Evolutionary conservation across 2,797 vertebrate species (phyloP), one percentile per base, ranked within the genome.

Genomic region (Steatocranus sp.): DNA sequence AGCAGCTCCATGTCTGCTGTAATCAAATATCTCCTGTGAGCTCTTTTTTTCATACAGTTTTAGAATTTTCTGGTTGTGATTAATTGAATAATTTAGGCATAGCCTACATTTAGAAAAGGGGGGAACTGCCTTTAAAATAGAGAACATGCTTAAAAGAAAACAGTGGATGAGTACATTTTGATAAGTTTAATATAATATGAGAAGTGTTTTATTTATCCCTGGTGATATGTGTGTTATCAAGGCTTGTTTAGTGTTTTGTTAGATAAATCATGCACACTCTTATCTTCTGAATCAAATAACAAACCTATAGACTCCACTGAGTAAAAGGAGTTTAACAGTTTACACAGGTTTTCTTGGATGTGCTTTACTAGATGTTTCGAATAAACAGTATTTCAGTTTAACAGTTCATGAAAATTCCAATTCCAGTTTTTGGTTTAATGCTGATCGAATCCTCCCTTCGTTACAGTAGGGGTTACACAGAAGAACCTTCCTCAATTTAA

Each of bases 171-270:
- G 83, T 74, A 73, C 84, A 79, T 84, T 90, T 90, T 83, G 48
- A 89, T 77, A 84, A 53, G 41, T 73, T 92, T 2, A 91, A 93
- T 90, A 90, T 91, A 89, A 90, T 53, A 91, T 81, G 83, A 51
- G 66, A 38, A 66, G 58, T 85, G 80, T 82, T 91, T 85, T 89
- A 89, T 90, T 91, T 85, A 86, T 66, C 86, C 80, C 70, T 18
- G 15, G 81, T 70, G 82, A 87, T 79, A 43, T 25, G 36, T 43
- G 80, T 36, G 53, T 50, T 70, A 80, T 88, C 78, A 48, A 50
- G 53, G 56, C 74, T 87, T 68, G 89, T 86, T 88, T 76, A 80
- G 82, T 78, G 79, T 90, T 83, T 83, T 32, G 14, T 85, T 68
- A 8, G 83, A 88, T 90, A 54, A 58, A 50, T 83, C 86, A 75